phyloP scores from a whole-genome alignment of 2,888 invertebrate genomes.

The Apoda limacodes region DNA sequence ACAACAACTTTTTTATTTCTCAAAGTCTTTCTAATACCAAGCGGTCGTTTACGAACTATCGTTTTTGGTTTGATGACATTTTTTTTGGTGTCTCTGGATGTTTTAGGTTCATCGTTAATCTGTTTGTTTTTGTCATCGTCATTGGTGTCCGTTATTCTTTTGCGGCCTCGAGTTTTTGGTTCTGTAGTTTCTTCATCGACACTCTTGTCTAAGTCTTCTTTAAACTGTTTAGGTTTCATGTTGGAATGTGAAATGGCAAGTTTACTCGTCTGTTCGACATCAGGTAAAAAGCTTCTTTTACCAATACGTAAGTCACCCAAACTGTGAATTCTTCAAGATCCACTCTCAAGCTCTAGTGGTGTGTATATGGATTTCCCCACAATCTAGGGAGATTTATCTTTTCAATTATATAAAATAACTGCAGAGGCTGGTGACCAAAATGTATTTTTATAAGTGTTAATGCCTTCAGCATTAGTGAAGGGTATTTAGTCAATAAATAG shows the following conservation, averaged over 20 bases:
- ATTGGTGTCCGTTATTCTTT: slow-evolving; percentile 50
- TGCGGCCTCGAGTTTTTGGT: slow-evolving; percentile 61
- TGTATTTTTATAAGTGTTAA: too few relatives aligned
- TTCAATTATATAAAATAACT: slow-evolving; percentile 21
- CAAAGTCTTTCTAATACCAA: slow-evolving; percentile 54
- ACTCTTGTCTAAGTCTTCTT: slow-evolving; percentile 57
- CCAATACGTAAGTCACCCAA: slow-evolving; percentile 17
- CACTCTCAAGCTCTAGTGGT: not conserved
- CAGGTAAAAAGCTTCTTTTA: slow-evolving; percentile 31
- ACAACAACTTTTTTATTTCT: slow-evolving; percentile 49
- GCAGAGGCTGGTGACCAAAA: too few relatives aligned
- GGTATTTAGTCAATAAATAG: too few relatives aligned
- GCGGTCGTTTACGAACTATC: slow-evolving; percentile 52
- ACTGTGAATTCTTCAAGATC: slow-evolving; percentile 9
- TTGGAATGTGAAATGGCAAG: slow-evolving; percentile 62
- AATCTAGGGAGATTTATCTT: not conserved
- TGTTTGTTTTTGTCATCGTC: slow-evolving; percentile 51
- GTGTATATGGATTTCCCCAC: too few relatives aligned
- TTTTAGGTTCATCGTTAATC: slow-evolving; percentile 53
- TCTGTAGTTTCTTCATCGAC: slow-evolving; percentile 55
- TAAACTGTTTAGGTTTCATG: slow-evolving; percentile 65
- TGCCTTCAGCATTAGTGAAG: too few relatives aligned
- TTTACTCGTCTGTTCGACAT: slow-evolving; percentile 60
- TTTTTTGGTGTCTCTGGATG: slow-evolving; percentile 55
- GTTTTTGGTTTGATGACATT: slow-evolving; percentile 46